phyloP scores from a whole-genome alignment of 2,113 vertebrate genomes.

The Sardina pilchardus region DNA sequence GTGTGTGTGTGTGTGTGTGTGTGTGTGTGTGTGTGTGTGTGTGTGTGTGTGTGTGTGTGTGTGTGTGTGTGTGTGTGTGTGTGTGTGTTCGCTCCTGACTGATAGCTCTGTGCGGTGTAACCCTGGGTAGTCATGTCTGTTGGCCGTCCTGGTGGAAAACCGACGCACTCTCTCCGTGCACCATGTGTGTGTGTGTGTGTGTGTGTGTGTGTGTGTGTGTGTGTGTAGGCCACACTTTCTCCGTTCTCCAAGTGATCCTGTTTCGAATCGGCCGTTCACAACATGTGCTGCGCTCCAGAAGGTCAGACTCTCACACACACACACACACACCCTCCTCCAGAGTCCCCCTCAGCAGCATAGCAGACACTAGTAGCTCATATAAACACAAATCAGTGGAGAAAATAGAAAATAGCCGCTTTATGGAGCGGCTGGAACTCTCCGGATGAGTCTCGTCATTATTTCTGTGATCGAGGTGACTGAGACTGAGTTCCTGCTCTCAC shows the following conservation, averaged over 20 bases:
- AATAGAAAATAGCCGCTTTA: background rate
- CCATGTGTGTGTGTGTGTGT: no score
- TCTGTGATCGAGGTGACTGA: background rate
- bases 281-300: background rate
- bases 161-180: background rate
- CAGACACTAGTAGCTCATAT: background rate
- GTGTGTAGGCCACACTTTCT: no score
- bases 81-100: background rate
- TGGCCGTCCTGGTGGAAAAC: slow-evolving; percentile 27
- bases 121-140: slow-evolving; percentile 5
- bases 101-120: background rate
- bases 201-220: no score
- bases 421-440: background rate
- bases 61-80: background rate
- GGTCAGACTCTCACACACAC: background rate
- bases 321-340: background rate
- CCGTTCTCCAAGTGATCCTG: slow-evolving; percentile 9
- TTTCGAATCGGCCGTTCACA: background rate
- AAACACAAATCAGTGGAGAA: background rate
- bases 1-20: no score
- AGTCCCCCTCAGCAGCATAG: background rate
- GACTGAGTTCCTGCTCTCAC: background rate
- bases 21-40: no score
- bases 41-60: background rate
- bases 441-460: background rate